Evolutionary conservation across 2,113 vertebrate genomes (phyloP), one percentile per base, ranked within the genome.

Genomic region (Thalassarche chlororhynchos): DNA sequence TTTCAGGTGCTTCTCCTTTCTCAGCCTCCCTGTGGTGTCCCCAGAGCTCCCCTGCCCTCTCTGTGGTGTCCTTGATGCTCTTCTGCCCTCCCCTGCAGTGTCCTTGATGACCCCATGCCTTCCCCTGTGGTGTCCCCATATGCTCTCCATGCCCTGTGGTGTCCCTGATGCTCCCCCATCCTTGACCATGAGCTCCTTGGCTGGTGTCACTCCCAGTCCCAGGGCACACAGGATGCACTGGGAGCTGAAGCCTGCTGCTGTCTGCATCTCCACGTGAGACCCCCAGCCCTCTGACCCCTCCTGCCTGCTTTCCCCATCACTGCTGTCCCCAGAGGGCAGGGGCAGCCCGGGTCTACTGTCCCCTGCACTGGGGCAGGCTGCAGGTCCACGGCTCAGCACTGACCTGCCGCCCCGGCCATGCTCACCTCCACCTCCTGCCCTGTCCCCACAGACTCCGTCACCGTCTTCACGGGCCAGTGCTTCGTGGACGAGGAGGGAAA

Each of bases 351-450:
- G 0, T 34, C 16, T 26, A 2, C 19, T 28, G 23, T 77, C 7
- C 17, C 12, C 24, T 49, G 15, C 3, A 9, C 52, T n/a, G 46
- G 40, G 40, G 1, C 52, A 62, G 14, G 20, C 77, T 81, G n/a
- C 24, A 29, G 18, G 46, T 14, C 38, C 34, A 8, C 0, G 2
- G 12, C 19, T n/a, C 4, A 1, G 65, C 64, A 44, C 52, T 34
- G 42, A 29, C 34, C 23, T 60, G 46, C 6, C 25, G 1, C 12
- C 4, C 10, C 0, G 0, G 18, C 16, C 26, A 10, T 0, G 0
- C 32, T 51, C 8, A 20, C 7, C 40, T 58, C 38, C 29, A 49
- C 12, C 34, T 79, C 47, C 54, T 17, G 8, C 42, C 6, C 28
- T 10, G 3, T 58, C 8, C n/a, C 66, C 1, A 0, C 88, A 97